phyloP scores from a whole-genome alignment of 64 coral and sea anemone genomes.

The Montipora foliosa region DNA sequence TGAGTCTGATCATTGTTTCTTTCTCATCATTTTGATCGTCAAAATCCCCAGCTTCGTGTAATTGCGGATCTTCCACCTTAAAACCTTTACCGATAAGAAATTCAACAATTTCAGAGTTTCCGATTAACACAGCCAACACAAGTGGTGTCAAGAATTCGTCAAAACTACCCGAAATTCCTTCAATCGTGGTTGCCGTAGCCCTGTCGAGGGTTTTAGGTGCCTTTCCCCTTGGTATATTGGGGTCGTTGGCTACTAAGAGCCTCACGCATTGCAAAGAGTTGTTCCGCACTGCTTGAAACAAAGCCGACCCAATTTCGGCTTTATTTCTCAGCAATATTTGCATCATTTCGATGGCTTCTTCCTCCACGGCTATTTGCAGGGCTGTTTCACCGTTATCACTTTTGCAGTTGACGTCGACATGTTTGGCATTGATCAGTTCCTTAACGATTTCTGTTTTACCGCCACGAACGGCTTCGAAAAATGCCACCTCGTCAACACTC shows the following conservation, averaged over 20 bases:
- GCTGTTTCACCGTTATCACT: slow-evolving; percentile 64
- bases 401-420: slow-evolving; percentile 63
- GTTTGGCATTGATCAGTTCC: slow-evolving; percentile 24
- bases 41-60: slow-evolving; percentile 8
- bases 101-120: slow-evolving; percentile 80
- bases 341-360: slow-evolving; percentile 60
- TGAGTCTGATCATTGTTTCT: slow-evolving; percentile 43
- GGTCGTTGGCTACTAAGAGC: slow-evolving; percentile 65
- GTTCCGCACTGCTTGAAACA: slow-evolving; percentile 80
- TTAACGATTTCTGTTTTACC: slow-evolving; percentile 48
- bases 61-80: slow-evolving; percentile 40
- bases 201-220: neutral
- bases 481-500: slow-evolving; percentile 39
- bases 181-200: neutral
- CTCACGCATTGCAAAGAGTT: slow-evolving; percentile 70
- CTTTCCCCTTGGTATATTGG: slow-evolving; percentile 8
- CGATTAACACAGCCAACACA: slow-evolving; percentile 72
- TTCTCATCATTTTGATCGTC: neutral
- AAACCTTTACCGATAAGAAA: slow-evolving; percentile 71
- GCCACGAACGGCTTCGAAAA: slow-evolving; percentile 67
- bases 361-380: slow-evolving; percentile 66
- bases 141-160: slow-evolving; percentile 67
- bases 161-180: neutral
- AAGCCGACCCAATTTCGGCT: slow-evolving; percentile 53
- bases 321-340: slow-evolving; percentile 51